These are phyloP conservation scores for Tuta absoluta DNA, from an alignment of 2,888 invertebrate species.

Conservation along the genomic window DNA sequence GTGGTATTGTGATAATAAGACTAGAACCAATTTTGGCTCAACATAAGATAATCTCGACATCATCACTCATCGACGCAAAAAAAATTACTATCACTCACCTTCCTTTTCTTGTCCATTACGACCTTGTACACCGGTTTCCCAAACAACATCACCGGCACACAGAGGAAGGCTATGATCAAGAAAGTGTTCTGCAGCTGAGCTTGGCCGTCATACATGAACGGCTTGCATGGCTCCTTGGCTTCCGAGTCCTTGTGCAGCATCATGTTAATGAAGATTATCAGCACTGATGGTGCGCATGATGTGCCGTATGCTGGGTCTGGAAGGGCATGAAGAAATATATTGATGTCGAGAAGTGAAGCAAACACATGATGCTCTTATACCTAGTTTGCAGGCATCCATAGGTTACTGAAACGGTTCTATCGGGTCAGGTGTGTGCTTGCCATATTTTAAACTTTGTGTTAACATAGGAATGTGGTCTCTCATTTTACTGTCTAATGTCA, in stretches of 20 bases:
- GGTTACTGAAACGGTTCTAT: too few species aligned
- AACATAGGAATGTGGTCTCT: too few species aligned
- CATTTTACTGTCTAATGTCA: too few species aligned
- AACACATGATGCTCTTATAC: too few species aligned
- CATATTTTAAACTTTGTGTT: too few species aligned
- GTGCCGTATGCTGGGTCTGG: constrained; percentile 70
- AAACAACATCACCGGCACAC: constrained; percentile 89
- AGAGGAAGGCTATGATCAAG: constrained; percentile 83
- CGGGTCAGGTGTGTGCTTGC: too few species aligned
- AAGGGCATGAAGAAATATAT: not conserved
- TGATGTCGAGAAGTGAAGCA: not conserved
- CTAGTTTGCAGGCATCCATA: too few species aligned
- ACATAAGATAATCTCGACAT: too few species aligned
- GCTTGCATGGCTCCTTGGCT: constrained; percentile 69
- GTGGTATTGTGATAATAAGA: too few species aligned
- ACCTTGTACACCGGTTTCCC: constrained; percentile 87
- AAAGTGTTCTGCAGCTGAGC: constrained; percentile 82
- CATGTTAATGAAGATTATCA: constrained; percentile 92
- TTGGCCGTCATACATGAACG: constrained; percentile 83
- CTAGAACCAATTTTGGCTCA: too few species aligned
- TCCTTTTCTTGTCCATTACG: constrained; percentile 65
- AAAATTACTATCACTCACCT: constrained; percentile 48
- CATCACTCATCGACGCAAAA: not conserved
- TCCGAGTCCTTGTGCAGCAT: constrained; percentile 81
- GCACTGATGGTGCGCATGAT: constrained; percentile 87